These are phyloP conservation scores for Heliconius congener DNA, from an alignment of 1,140 invertebrate species.

Conservation along the genomic window DNA sequence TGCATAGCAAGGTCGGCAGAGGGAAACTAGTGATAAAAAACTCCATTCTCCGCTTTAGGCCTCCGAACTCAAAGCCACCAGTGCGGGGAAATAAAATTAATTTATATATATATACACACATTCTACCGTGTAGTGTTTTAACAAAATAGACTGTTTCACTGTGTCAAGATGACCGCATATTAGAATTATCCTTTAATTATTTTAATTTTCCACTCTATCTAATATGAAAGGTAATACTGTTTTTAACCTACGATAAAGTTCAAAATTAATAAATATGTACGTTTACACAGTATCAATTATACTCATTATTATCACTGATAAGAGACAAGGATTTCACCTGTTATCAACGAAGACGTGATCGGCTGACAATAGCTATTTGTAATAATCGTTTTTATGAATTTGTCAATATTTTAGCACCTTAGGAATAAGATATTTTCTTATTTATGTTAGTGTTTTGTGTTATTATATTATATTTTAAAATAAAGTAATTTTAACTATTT, in stretches of 20 bases:
- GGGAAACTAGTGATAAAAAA: no score
- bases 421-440: neutral
- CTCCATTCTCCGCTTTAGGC: no score
- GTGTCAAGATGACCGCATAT: neutral
- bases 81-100: no score
- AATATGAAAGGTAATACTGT: neutral
- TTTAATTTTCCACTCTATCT: neutral
- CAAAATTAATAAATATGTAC: neutral
- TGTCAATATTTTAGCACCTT: slow-evolving; percentile 17
- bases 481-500: neutral
- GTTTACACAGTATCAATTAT: slow-evolving; percentile 31
- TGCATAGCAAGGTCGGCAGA: no score
- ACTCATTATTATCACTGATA: slow-evolving; percentile 35
- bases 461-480: neutral
- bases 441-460: neutral
- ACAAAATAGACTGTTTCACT: no score
- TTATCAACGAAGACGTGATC: slow-evolving; percentile 39
- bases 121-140: no score
- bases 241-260: neutral
- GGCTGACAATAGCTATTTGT: slow-evolving; percentile 28
- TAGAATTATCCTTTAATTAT: neutral
- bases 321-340: slow-evolving; percentile 41
- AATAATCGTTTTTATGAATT: slow-evolving; percentile 32
- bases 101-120: no score
- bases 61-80: no score